A percentile compares a stretch with the other conserved stretches of the same genome.
Evolutionary conservation across 2,888 invertebrate species (phyloP).

Genomic region (Adelphocoris suturalis): DNA sequence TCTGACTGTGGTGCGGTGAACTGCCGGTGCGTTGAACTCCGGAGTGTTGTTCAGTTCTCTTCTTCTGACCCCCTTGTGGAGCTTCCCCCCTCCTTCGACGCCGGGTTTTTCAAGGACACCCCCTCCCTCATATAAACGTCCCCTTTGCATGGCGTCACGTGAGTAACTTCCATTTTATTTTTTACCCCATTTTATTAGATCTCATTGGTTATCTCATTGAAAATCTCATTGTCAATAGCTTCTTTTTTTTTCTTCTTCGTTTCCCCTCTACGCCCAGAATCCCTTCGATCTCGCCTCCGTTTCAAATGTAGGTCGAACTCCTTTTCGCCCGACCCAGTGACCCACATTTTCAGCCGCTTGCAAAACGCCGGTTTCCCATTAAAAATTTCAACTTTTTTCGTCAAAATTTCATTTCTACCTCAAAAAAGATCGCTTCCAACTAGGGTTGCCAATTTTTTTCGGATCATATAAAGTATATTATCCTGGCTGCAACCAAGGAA

Average conservation of each 20-base stretch:
- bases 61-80: background rate
- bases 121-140: background rate
- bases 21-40: too few relatives aligned
- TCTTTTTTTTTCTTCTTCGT: background rate
- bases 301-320: background rate
- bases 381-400: background rate
- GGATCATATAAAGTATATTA: too few relatives aligned
- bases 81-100: background rate
- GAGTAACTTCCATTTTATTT: constrained; percentile 20
- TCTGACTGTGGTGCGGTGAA: background rate
- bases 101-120: constrained; percentile 36
- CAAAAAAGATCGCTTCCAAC: too few relatives aligned
- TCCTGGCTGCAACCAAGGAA: too few relatives aligned
- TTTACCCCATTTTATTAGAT: background rate
- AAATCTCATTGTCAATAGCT: background rate
- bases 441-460: too few relatives aligned
- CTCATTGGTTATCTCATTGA: background rate
- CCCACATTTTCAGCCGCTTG: background rate
- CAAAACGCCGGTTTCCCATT: background rate
- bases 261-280: too few relatives aligned
- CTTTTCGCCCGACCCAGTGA: background rate
- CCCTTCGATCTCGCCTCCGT: background rate
- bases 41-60: too few relatives aligned
- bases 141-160: constrained; percentile 36
- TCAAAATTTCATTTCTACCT: too few relatives aligned